These are phyloP conservation scores for Archilochus colubris DNA, from an alignment of 2,113 vertebrate genomes.

Conservation along the genomic window DNA sequence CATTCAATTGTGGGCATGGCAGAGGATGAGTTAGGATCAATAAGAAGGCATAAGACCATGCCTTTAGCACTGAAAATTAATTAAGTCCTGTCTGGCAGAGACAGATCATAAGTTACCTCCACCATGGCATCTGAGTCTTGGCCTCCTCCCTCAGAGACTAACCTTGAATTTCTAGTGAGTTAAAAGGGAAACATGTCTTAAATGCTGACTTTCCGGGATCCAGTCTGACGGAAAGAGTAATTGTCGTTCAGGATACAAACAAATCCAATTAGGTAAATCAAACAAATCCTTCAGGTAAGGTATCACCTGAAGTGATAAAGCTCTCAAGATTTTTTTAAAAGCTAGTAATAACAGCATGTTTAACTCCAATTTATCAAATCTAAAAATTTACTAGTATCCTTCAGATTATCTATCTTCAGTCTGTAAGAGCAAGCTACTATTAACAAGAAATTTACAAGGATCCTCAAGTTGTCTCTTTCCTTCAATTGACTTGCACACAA, in stretches of 20 bases:
- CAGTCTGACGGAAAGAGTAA: background rate
- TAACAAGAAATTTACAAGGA: background rate
- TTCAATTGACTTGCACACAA: background rate
- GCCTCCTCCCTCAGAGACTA: background rate
- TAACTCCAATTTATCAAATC: background rate
- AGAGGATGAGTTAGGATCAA: background rate
- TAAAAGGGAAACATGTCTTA: background rate
- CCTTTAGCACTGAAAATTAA: background rate
- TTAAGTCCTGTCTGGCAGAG: background rate
- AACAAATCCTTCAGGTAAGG: background rate
- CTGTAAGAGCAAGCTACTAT: background rate
- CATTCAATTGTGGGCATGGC: background rate
- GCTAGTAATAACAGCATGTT: background rate
- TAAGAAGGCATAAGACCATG: background rate
- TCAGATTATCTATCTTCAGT: background rate
- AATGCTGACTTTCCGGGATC: background rate
- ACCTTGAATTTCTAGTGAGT: background rate
- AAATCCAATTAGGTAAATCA: background rate
- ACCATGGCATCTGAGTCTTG: background rate
- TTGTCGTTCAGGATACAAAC: background rate
- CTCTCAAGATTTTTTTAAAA: background rate
- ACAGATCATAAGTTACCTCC: background rate
- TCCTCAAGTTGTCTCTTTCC: background rate
- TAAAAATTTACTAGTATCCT: background rate
- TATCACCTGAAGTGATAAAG: background rate